Evolutionary conservation across 2,888 invertebrate species (phyloP), one percentile per base, ranked within the genome.

Genomic region (Campoplex capitator): DNA sequence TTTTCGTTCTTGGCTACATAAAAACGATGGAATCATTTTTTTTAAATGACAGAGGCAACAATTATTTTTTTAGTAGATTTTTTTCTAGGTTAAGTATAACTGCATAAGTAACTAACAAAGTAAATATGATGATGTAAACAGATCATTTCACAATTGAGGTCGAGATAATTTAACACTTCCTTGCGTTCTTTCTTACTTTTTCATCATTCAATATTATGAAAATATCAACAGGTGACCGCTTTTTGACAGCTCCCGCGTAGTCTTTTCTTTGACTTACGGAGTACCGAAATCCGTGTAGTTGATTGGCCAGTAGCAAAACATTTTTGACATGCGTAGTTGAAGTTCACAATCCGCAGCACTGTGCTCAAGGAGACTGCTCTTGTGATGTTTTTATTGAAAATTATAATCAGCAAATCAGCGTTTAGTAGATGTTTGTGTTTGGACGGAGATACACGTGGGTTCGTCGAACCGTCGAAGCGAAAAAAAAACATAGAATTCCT

Each of bases 221-320:
- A 75, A 62, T 65, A 48, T 76, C 76, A 76, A 76, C 76, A 76
- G 76, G 76, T 76, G 76, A 54, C 11, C n/a, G 13, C 35, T 28
- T 42, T 56, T 75, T 28, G 18, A 58, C 56, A 42, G 9, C 4
- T 58, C 58, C 23, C 58, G 56, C 42, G 42, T 58, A 58, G 73
- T 56, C 13, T 38, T 42, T 58, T 28, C 13, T 7, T 45, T 45
- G 75, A 62, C 11, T 3, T 11, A n/a, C 32, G 56, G 3, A 18
- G 56, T 23, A 38, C 11, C 1, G 2, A 28, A 62, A 45, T 8
- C n/a, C 35, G 45, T 0, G 32, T 1, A 11, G 42, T n/a, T 48
- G 76, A 76, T 76, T 76, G 58, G 62, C n/a, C 62, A 8, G 11
- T 23, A 58, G 23, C 28, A 28, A 58, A 65, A 23, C 18, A 18